Percentiles rank a stretch among this genome's conserved stretches.
These are phyloP conservation scores for Leuctra nigra DNA, from an alignment of 2,888 invertebrate species.

Conservation along the genomic window DNA sequence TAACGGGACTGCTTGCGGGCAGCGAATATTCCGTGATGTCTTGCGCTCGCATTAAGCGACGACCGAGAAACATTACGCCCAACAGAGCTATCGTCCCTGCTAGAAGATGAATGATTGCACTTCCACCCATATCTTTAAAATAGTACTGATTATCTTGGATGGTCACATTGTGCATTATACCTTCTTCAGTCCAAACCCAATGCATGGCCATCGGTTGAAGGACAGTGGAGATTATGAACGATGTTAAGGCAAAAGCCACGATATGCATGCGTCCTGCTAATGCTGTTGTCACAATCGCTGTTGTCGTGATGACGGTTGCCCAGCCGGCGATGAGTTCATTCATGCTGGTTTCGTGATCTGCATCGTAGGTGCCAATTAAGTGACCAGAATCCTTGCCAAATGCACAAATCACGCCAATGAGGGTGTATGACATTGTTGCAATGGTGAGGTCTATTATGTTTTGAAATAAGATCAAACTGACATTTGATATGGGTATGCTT, in stretches of 20 bases:
- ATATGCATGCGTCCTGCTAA: conserved; percentile 36
- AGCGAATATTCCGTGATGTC: conserved; percentile 38
- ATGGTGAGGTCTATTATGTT: conserved; percentile 38
- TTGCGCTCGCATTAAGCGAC: conserved; percentile 36
- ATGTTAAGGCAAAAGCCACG: conserved; percentile 33
- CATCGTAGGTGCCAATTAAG: background rate
- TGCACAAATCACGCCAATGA: conserved; percentile 36
- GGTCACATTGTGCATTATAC: conserved; percentile 36
- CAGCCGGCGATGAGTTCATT: conserved; percentile 35
- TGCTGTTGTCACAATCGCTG: conserved; percentile 37
- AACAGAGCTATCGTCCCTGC: conserved; percentile 37
- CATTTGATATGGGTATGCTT: conserved; percentile 37
- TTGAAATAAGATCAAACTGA: conserved; percentile 38
- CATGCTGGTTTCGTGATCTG: conserved; percentile 29
- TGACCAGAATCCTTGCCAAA: conserved; percentile 33
- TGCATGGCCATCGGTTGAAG: conserved; percentile 38
- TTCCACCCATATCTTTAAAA: conserved; percentile 37
- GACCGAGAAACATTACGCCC: conserved; percentile 36
- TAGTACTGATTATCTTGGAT: conserved; percentile 29
- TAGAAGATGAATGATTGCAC: conserved; percentile 36
- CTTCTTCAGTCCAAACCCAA: conserved; percentile 38
- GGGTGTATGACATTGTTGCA: conserved; percentile 34
- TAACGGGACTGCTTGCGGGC: conserved; percentile 35
- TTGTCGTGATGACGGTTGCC: conserved; percentile 35
- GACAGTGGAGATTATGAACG: conserved; percentile 34